These are phyloP conservation scores for Macrobrachium nipponense DNA, from an alignment of 1,140 invertebrate species.

Conservation along the genomic window DNA sequence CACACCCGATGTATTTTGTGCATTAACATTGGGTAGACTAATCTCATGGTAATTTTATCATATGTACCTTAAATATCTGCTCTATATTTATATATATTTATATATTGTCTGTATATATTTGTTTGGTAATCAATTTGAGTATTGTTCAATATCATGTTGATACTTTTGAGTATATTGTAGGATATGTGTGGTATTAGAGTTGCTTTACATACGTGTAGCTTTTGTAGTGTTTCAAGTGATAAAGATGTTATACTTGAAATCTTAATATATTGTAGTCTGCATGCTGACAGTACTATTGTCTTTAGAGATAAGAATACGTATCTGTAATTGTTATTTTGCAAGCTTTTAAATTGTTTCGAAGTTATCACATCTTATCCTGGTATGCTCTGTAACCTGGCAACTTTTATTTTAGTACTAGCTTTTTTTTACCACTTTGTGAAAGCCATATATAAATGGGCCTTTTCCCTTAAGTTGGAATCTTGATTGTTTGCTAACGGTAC, in stretches of 20 bases:
- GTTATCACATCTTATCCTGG: not conserved
- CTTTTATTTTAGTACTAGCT: not conserved
- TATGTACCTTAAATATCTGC: too few species aligned
- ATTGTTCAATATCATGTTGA: not conserved
- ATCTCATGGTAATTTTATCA: too few species aligned
- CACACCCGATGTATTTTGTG: too few species aligned
- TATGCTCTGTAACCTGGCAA: conserved; percentile 7
- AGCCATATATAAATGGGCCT: conserved; percentile 46
- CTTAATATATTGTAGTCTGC: too few species aligned
- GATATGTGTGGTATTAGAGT: conserved; percentile 1
- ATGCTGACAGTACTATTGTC: too few species aligned
- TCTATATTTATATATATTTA: conserved; percentile 4
- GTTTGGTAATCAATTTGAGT: not conserved
- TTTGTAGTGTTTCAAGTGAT: not conserved
- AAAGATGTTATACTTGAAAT: too few species aligned
- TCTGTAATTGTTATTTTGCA: too few species aligned
- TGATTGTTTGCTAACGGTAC: not conserved
- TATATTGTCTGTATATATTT: not conserved
- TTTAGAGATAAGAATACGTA: too few species aligned
- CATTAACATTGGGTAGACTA: too few species aligned
- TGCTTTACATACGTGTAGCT: not conserved
- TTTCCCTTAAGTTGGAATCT: conserved; percentile 8
- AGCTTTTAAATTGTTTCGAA: too few species aligned
- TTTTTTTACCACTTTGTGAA: conserved; percentile 26
- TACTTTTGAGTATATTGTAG: not conserved